These are phyloP conservation scores for Limosa lapponica DNA, from an alignment of 2,797 vertebrate species.

Conservation along the genomic window DNA sequence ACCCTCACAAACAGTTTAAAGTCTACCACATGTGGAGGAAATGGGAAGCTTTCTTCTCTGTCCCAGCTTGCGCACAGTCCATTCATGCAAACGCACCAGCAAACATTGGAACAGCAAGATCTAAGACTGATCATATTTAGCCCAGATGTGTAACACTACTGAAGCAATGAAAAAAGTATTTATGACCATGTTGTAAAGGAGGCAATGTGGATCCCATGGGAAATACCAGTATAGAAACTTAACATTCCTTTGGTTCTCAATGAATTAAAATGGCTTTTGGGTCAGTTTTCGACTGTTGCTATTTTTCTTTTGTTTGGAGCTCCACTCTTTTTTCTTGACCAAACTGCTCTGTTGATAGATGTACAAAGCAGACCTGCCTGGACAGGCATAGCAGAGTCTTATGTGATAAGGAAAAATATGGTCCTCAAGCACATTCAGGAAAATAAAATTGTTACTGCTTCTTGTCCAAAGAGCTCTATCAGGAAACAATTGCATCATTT, in stretches of 20 bases:
- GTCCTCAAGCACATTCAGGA: not conserved
- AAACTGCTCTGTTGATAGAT: not conserved
- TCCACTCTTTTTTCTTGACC: not conserved
- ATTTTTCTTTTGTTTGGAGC: not conserved
- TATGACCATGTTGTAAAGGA: not conserved
- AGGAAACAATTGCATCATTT: not conserved
- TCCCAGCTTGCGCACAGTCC: not conserved
- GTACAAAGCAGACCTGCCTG: not conserved
- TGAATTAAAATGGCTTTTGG: not conserved
- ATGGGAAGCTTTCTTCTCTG: not conserved
- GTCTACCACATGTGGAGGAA: not conserved
- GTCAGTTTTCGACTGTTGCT: not conserved
- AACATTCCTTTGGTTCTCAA: not conserved
- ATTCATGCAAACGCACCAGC: not conserved
- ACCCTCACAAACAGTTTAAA: not conserved
- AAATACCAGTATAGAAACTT: slow-evolving; percentile 10
- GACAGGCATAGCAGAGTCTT: not conserved
- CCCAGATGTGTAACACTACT: not conserved
- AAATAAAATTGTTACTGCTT: not conserved
- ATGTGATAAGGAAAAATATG: not conserved
- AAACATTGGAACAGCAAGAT: not conserved
- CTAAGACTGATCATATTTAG: not conserved
- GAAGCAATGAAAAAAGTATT: not conserved
- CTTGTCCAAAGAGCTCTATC: not conserved
- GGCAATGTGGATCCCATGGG: not conserved